These are phyloP conservation scores for Gallirallus australis DNA, from an alignment of 2,797 vertebrate genomes.

Conservation along the genomic window DNA sequence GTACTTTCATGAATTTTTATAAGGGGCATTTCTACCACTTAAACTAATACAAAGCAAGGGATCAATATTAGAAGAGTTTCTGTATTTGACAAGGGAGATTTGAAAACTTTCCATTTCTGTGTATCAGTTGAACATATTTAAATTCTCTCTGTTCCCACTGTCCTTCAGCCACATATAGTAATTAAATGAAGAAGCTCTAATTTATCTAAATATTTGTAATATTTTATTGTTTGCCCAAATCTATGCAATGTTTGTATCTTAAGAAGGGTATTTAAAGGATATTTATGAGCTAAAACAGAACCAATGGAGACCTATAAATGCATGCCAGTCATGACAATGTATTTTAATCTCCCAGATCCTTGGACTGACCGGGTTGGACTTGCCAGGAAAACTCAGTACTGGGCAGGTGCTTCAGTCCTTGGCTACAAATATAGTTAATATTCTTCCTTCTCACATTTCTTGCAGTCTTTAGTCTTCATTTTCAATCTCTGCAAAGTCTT, in stretches of 20 bases:
- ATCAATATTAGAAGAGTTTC: constrained; percentile 14
- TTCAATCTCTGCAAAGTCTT: constrained; percentile 10
- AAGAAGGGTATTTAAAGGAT: constrained; percentile 3
- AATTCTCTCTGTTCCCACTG: neutral
- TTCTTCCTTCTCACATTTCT: neutral
- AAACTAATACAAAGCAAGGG: neutral
- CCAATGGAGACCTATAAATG: neutral
- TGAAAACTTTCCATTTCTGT: constrained; percentile 13
- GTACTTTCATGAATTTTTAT: constrained; percentile 36
- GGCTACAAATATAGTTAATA: neutral
- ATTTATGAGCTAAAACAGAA: neutral
- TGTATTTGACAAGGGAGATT: neutral
- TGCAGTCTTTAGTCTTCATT: neutral
- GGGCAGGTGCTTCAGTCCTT: neutral
- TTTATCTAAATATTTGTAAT: neutral
- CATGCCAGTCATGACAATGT: neutral
- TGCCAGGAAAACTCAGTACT: constrained; percentile 13
- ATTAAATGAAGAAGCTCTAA: neutral
- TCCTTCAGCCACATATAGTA: neutral
- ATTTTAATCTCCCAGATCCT: constrained; percentile 27
- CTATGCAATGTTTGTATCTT: neutral
- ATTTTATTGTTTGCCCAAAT: neutral
- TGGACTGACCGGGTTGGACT: neutral
- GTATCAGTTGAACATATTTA: neutral
- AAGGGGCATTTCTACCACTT: constrained; percentile 28